These are phyloP conservation scores for Helogale parvula DNA, from an alignment of 2,113 vertebrate species.

Conservation along the genomic window DNA sequence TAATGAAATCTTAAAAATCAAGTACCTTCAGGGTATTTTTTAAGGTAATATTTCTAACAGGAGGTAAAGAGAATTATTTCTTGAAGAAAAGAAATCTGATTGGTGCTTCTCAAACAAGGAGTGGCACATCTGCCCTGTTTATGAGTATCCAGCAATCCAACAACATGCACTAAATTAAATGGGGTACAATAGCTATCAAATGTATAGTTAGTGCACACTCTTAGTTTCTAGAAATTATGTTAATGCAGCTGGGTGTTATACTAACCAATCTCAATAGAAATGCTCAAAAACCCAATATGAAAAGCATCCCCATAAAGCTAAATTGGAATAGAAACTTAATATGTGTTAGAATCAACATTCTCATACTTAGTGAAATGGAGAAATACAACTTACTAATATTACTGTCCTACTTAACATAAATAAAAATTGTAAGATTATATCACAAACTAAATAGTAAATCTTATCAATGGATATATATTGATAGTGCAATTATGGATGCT, in stretches of 20 bases:
- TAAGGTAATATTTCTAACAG: not conserved
- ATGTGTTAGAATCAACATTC: constrained; percentile 1
- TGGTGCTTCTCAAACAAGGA: constrained; percentile 19
- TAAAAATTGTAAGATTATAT: constrained; percentile 20
- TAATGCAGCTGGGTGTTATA: not conserved
- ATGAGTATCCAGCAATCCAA: not conserved
- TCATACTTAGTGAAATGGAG: not conserved
- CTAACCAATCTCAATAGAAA: not conserved
- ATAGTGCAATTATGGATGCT: not conserved
- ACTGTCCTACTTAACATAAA: not conserved
- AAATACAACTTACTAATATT: not conserved
- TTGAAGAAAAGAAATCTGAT: constrained; percentile 14
- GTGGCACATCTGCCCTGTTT: not conserved
- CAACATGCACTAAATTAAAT: constrained; percentile 1
- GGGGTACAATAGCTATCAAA: not conserved
- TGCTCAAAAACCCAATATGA: not conserved
- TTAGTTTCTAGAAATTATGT: not conserved
- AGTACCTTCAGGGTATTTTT: not conserved
- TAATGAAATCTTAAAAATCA: constrained; percentile 36
- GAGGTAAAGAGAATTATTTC: not conserved
- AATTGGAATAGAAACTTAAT: not conserved
- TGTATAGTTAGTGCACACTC: not conserved
- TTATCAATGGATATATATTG: not conserved
- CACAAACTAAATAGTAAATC: constrained; percentile 15
- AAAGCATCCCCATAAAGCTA: constrained; percentile 18